Evolutionary conservation across 2,888 invertebrate genomes (phyloP), one percentile per base, ranked within the genome.

Genomic region (Entomobrya multifasciata): DNA sequence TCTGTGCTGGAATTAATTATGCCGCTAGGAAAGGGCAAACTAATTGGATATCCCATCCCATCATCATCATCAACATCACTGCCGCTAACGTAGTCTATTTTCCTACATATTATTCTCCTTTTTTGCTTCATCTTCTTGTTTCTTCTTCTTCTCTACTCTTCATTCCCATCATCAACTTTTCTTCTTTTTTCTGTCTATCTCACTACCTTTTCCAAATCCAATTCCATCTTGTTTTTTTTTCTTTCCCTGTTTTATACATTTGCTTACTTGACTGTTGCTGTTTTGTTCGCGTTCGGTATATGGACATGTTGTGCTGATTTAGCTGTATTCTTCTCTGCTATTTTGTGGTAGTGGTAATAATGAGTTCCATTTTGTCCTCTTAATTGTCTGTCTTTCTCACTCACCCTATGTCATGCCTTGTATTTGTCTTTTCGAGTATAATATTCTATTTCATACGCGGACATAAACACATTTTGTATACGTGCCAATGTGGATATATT

Each of bases 31-130:
- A 86, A 74, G 86, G 72, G 79, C 79, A 88, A 88, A 88, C 88
- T 88, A 88, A 88, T 88, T 88, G 88, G 86, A 88, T 88, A 88
- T 88, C 83, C 86, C 83, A 88, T 86, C 85, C 77, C 70, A 70
- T 70, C 70, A 70, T 70, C 70, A 36, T 67, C 17, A 67, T 67
- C 41, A 11, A 36, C 41, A 1, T 67, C 25, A 44, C 44, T 44
- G 41, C 55, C 22, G 65, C 41, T 20, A 17, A 36, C 65, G 41
- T 67, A n/a, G n/a, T 20, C 70, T 70, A 47, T 70, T 70, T 47
- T 13, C 10, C 22, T 44, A 20, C 5, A 41, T 30, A 17, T 44
- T 17, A 36, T 41, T 5, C 36, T 67, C 20, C 17, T 13, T 67
- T 30, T 22, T 55, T 36, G 49, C 36, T 55, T 55, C 70, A 3